Conservation (phyloP, 2,113 vertebrate species). For the Andinoacara biseriatus region DNA sequence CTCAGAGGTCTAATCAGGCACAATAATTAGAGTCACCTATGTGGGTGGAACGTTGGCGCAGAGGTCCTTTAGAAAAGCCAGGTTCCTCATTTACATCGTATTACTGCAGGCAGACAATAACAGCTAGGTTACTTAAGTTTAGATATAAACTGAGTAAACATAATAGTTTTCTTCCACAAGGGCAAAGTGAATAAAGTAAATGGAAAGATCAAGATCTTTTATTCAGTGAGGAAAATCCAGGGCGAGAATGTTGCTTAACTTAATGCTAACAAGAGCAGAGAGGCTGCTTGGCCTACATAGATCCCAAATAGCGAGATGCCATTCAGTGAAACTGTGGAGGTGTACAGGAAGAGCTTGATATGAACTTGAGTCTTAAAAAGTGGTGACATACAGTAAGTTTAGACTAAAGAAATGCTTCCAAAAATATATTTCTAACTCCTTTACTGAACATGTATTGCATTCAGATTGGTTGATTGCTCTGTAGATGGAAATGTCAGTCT, state of each 20-base stretch:
- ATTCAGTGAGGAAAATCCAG: neutral
- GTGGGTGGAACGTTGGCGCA: neutral
- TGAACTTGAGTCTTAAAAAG: neutral
- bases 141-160: neutral
- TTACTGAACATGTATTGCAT: neutral
- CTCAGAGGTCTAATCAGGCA: conserved; percentile 1
- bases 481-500: neutral
- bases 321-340: neutral
- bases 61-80: neutral
- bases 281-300: neutral
- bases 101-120: neutral
- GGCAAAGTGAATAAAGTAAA: neutral
- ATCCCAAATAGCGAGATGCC: neutral
- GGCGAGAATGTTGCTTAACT: neutral
- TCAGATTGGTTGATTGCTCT: neutral
- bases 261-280: neutral
- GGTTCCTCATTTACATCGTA: conserved; percentile 6
- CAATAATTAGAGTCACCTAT: neutral
- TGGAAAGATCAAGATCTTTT: neutral
- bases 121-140: neutral
- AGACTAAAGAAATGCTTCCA: neutral
- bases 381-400: neutral
- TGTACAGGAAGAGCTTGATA: neutral
- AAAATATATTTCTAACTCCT: neutral
- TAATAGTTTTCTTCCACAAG: neutral